These are phyloP conservation scores for Toxostoma redivivum DNA, from an alignment of 2,113 vertebrate species.

Conservation along the genomic window DNA sequence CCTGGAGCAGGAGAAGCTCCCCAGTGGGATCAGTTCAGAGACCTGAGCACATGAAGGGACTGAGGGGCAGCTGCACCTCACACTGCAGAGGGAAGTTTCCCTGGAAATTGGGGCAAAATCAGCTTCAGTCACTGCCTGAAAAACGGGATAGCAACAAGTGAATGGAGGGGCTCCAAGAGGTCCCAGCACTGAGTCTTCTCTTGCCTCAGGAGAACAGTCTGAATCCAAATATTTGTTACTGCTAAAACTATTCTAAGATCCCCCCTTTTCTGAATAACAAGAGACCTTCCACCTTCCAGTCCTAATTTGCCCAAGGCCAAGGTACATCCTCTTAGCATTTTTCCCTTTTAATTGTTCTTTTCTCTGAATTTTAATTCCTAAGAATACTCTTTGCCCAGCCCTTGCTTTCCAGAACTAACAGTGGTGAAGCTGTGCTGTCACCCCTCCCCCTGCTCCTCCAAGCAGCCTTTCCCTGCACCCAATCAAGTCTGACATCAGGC, in stretches of 20 bases:
- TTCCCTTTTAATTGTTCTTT: neutral
- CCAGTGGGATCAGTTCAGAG: fast-evolving
- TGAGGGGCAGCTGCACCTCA: neutral
- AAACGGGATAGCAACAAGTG: neutral
- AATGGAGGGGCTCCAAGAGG: neutral
- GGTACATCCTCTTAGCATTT: neutral
- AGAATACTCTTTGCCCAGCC: neutral
- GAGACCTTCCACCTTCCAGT: neutral
- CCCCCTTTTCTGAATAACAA: neutral
- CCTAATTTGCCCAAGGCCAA: neutral
- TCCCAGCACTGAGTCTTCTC: neutral
- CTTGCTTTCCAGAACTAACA: neutral
- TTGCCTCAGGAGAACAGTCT: neutral
- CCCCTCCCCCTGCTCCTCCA: neutral
- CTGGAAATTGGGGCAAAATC: neutral
- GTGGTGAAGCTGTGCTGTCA: neutral
- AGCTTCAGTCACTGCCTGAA: neutral
- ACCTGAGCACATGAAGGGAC: fast-evolving
- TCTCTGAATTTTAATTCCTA: neutral
- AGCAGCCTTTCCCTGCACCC: neutral
- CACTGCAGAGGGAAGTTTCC: neutral
- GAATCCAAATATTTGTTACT: neutral
- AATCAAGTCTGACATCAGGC: neutral
- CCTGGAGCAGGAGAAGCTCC: neutral
- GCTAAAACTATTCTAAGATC: neutral